A percentile compares a stretch with the other conserved stretches of the same genome.
Evolutionary conservation across 2,797 vertebrate species (phyloP).

Genomic region (Echiichthys vipera): DNA sequence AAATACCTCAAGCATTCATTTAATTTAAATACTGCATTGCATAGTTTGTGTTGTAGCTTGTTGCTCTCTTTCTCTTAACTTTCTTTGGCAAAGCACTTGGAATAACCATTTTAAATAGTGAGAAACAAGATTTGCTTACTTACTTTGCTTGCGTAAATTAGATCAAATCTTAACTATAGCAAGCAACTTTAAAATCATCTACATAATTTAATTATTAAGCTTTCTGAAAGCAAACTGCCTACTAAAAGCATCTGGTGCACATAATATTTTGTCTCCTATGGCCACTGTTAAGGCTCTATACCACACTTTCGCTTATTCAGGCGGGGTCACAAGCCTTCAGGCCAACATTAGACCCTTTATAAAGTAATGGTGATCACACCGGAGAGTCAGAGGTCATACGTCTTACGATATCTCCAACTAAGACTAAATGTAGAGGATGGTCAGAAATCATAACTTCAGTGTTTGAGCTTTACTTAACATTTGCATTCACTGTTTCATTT

Average conservation of each 20-base stretch:
- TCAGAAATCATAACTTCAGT: not conserved
- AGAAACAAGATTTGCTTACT: not conserved
- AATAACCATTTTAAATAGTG: not conserved
- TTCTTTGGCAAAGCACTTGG: not conserved
- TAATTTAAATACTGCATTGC: not conserved
- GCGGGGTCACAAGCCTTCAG: not conserved
- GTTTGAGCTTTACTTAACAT: slow-evolving; percentile 9
- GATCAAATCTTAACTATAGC: not conserved
- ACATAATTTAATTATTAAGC: too few relatives aligned
- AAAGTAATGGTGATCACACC: slow-evolving; percentile 16
- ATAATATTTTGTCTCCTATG: not conserved
- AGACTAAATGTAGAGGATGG: not conserved
- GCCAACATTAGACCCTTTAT: not conserved
- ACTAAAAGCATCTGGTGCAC: not conserved
- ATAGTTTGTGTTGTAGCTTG: not conserved
- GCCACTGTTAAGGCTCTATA: not conserved
- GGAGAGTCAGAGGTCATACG: not conserved
- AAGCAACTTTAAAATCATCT: not conserved
- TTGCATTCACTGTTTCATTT: slow-evolving; percentile 34
- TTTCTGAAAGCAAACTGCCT: too few relatives aligned
- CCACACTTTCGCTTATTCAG: slow-evolving; percentile 12
- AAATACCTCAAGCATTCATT: too few relatives aligned
- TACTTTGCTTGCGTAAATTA: not conserved
- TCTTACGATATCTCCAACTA: not conserved
- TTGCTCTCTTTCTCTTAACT: not conserved